Base-by-base conservation (phyloP, 2,797 vertebrate species). In the Poeciliopsis paucimaculata region DNA sequence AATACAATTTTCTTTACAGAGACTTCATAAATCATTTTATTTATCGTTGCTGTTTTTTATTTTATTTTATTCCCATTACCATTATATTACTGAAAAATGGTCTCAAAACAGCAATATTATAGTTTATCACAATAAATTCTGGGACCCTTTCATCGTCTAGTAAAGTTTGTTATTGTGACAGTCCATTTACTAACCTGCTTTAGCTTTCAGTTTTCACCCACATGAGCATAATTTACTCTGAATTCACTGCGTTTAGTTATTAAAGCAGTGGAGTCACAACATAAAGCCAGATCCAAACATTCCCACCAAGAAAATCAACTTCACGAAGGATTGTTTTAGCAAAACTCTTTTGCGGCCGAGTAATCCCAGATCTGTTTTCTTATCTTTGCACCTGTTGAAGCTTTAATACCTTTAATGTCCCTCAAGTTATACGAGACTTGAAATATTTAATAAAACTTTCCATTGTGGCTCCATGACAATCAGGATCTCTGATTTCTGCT, bases 371-470 rank as follows among this genome's bases (percentile, higher is more conserved):
- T 43, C 23, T 43, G 66, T 79, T 84, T 81, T 70, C 83, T 84
- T 83, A 90, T 89, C 87, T 88, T 39, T 51, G 82, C 91, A 91
- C 85, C 92, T 91, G 91, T 91, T 86, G 16, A 39, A 46, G 78
- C 77, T 77, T 76, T 57, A n/a, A 77, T 77, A 46, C 55, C 16
- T 45, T 1, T 46, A 71, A 53, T 70, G 68, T 81, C 80, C 84
- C 74, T 73, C 78, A 36, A 43, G 89, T 80, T 66, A 84, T 36
- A 78, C 26, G 82, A 91, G 73, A 85, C 84, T 62, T 60, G 53
- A 90, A 82, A 84, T 83, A 82, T 90, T 93, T 76, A 77, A 73
- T 82, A 81, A 78, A 76, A 86, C 75, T 83, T 5, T 51, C 77
- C 55, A 78, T 55, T 47, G 5, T 49, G 75, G 77, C 79, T 12